Percentiles rank a stretch among this genome's conserved stretches.
phyloP scores from a whole-genome alignment of 2,113 vertebrate genomes.

The Enhydra lutris region DNA sequence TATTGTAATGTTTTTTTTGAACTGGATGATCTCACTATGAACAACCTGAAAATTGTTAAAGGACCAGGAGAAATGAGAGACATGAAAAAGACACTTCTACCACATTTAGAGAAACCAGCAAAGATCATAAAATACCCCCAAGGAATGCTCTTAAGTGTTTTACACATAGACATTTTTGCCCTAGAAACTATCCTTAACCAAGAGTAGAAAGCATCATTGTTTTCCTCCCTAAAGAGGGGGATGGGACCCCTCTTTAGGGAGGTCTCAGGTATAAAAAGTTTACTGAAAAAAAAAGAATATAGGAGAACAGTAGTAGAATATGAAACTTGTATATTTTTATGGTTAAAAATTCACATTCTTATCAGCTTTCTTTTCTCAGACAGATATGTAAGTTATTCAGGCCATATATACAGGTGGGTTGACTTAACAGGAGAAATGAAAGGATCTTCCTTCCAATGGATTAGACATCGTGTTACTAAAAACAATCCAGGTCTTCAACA shows the following conservation, averaged over 20 bases:
- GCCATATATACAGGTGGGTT: not conserved
- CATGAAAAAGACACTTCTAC: not conserved
- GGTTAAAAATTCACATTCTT: not conserved
- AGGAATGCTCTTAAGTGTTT: not conserved
- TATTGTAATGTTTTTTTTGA: not conserved
- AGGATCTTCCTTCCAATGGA: not conserved
- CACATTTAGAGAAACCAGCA: not conserved
- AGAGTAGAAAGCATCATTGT: not conserved
- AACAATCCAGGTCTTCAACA: not conserved
- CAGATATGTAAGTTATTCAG: not conserved
- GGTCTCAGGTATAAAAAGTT: not conserved
- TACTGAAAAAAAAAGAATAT: not conserved
- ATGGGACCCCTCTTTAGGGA: not conserved
- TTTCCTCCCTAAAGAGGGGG: not conserved
- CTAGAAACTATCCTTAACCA: not conserved
- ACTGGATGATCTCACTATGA: not conserved
- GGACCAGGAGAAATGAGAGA: not conserved
- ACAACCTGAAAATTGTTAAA: not conserved
- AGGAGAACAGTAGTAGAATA: not conserved
- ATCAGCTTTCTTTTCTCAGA: not conserved
- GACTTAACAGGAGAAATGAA: not conserved
- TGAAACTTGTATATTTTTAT: not conserved
- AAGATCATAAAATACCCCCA: not conserved
- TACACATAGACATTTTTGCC: not conserved
- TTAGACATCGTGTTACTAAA: not conserved